Evolutionary conservation across 2,888 invertebrate genomes (phyloP).

Genomic region (Spisula solida): DNA sequence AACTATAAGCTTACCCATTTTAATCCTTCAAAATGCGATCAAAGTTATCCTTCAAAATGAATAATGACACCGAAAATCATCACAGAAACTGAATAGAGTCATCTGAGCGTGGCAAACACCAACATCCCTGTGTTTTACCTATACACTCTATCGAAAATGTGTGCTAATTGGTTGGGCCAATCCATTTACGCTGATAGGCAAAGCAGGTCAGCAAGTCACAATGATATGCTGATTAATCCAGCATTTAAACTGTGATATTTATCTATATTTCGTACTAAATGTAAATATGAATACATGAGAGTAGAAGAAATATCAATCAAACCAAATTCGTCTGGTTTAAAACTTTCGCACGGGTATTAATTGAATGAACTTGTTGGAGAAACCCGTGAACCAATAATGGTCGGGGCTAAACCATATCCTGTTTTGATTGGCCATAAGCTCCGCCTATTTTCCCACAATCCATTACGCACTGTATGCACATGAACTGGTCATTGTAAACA

Average conservation of each 20-base stretch:
- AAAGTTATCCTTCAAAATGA: constrained; percentile 12
- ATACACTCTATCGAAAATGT: constrained; percentile 44
- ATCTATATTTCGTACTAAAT: too few relatives aligned
- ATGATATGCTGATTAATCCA: background rate
- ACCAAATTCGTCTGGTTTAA: background rate
- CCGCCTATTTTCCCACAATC: constrained; percentile 74
- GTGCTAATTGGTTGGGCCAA: constrained; percentile 46
- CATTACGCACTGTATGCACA: constrained; percentile 45
- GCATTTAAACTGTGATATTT: background rate
- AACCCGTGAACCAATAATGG: constrained; percentile 16
- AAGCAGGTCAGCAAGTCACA: background rate
- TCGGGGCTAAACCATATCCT: constrained; percentile 36
- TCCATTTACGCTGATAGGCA: constrained; percentile 24
- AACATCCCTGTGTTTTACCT: constrained; percentile 35
- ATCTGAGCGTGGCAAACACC: constrained; percentile 17
- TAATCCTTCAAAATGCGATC: constrained; percentile 22
- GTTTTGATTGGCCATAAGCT: constrained; percentile 44
- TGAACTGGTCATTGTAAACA: constrained; percentile 13
- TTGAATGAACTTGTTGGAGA: background rate
- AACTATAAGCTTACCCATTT: constrained; percentile 32
- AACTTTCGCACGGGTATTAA: background rate
- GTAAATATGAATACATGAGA: too few relatives aligned
- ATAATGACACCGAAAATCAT: constrained; percentile 27
- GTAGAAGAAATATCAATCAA: too few relatives aligned
- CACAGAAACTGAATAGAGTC: constrained; percentile 24